Percentiles rank a stretch among this genome's conserved stretches.
Evolutionary conservation across 2,113 vertebrate species (phyloP).

Genomic region (Amia ocellicauda): DNA sequence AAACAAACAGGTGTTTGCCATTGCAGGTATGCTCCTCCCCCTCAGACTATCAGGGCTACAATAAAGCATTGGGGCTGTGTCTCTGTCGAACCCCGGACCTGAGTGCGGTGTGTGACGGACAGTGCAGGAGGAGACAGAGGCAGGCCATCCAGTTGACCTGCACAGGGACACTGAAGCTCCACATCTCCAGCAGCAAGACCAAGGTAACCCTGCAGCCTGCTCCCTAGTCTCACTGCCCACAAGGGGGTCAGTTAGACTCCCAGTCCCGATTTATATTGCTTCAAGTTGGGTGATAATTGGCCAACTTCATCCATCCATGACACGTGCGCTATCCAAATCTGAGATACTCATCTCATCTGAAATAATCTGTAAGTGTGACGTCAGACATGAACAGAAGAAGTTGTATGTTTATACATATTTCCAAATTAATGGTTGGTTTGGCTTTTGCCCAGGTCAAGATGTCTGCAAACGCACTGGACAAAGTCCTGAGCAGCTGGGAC

Average conservation of each 20-base stretch:
- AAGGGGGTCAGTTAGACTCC: no score
- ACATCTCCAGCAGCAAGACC: conserved; percentile 27
- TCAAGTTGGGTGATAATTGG: no score
- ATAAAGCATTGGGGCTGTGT: conserved; percentile 77
- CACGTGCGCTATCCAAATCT: no score
- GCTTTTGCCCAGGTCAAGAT: conserved; percentile 52
- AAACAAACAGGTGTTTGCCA: not conserved
- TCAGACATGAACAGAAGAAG: no score
- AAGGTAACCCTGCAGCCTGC: conserved; percentile 56
- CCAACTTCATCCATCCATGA: no score
- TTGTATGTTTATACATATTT: no score
- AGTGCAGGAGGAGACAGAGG: conserved; percentile 52
- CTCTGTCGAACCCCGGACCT: conserved; percentile 59
- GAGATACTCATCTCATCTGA: no score
- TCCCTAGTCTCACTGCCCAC: not conserved
- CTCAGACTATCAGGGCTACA: conserved; percentile 68
- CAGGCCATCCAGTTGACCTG: conserved; percentile 59
- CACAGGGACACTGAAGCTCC: conserved; percentile 23
- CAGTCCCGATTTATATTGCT: no score
- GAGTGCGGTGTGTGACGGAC: conserved; percentile 51
- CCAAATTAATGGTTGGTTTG: no score
- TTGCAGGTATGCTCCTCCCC: conserved; percentile 73
- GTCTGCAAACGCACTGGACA: conserved; percentile 47
- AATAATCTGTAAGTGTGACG: no score
- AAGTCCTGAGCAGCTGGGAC: conserved; percentile 54